Evolutionary conservation across 2,113 vertebrate species (phyloP).

Genomic region (Cygnus atratus): DNA sequence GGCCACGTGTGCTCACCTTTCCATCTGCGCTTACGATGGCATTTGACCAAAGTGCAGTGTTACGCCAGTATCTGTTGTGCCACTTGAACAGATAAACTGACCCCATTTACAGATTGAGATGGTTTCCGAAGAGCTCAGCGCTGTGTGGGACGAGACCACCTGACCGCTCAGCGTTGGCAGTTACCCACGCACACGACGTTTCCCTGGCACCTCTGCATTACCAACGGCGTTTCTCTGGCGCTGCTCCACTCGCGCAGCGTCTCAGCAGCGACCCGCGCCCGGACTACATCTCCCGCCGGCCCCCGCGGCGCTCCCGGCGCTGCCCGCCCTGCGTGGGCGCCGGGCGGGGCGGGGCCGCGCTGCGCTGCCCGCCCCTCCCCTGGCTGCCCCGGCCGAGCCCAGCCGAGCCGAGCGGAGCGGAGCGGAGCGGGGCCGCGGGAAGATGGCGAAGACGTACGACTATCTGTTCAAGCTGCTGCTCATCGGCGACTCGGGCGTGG

Average conservation of each 20-base stretch:
- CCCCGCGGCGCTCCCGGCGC: no score
- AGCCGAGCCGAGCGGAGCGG: no score
- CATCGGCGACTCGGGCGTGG: constrained; percentile 92
- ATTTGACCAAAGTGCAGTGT: neutral
- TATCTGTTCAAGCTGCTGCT: constrained; percentile 97
- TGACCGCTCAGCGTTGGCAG: fast-evolving
- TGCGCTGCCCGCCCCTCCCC: no score
- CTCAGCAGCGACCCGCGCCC: no score
- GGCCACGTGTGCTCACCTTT: fast-evolving
- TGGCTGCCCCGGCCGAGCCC: no score
- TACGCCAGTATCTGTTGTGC: fast-evolving
- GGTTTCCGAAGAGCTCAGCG: neutral
- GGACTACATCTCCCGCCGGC: no score
- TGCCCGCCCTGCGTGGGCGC: no score
- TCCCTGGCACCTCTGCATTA: no score
- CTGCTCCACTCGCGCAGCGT: no score
- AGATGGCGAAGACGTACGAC: constrained; percentile 96
- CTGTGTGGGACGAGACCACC: neutral
- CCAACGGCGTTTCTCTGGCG: no score
- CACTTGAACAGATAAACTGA: neutral
- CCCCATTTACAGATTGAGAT: neutral
- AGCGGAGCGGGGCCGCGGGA: neutral
- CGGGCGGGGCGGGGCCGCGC: no score
- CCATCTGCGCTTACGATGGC: neutral
- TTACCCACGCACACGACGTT: no score